Conservation (phyloP, 1,140 invertebrate genomes). For the Vanessa tameamea region DNA sequence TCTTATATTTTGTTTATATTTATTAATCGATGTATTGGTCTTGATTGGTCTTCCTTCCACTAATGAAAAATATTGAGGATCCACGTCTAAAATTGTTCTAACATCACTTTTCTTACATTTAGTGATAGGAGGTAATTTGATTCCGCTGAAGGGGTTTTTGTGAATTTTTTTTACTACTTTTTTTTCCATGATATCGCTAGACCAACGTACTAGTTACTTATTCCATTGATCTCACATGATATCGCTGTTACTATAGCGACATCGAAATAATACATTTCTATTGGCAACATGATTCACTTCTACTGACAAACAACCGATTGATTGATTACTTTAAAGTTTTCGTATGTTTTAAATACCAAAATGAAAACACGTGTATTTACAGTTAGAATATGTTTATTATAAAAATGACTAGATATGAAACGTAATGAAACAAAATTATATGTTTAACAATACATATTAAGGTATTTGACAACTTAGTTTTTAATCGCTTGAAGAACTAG, state of each 20-base stretch:
- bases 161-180: constrained; percentile 43
- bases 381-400: background rate
- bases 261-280: constrained; percentile 3
- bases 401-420: background rate
- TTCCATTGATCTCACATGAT: constrained; percentile 44
- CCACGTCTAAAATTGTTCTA: constrained; percentile 81
- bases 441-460: background rate
- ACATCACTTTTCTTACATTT: constrained; percentile 45
- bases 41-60: constrained; percentile 80
- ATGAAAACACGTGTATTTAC: too few species aligned
- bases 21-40: constrained; percentile 77
- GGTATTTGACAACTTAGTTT: background rate
- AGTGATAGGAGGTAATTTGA: constrained; percentile 65
- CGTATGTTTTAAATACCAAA: too few species aligned
- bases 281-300: background rate
- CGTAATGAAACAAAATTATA: background rate
- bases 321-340: too few species aligned
- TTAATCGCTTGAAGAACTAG: constrained; percentile 55
- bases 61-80: constrained; percentile 83
- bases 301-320: background rate
- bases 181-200: constrained; percentile 43
- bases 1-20: constrained; percentile 82
- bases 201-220: background rate
- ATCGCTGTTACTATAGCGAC: constrained; percentile 59
- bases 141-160: constrained; percentile 48